Evolutionary conservation across 2,113 vertebrate species (phyloP).

Genomic region (Hydrochoerus hydrochaeris): DNA sequence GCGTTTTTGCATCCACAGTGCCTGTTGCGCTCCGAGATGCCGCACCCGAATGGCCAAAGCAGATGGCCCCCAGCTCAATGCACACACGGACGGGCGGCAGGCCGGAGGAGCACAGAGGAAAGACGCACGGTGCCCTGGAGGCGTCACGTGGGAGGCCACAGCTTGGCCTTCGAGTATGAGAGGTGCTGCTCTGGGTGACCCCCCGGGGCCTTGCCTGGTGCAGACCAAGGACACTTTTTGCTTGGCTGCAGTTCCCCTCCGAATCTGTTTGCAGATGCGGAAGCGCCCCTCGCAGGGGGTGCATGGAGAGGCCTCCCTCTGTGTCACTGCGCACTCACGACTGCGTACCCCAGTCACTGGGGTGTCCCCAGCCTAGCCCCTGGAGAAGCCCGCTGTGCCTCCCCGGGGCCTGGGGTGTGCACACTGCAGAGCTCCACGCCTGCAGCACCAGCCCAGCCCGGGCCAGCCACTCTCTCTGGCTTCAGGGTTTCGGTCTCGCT

Average conservation of each 20-base stretch:
- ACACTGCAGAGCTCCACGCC: background rate
- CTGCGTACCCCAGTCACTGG: background rate
- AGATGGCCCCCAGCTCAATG: background rate
- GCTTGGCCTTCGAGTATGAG: background rate
- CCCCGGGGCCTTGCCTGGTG: background rate
- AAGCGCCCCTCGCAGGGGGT: background rate
- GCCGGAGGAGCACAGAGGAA: background rate
- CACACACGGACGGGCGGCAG: background rate
- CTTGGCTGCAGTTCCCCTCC: background rate
- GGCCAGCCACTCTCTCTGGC: background rate
- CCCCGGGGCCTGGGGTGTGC: background rate
- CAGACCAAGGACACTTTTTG: background rate
- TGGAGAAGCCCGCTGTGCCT: background rate
- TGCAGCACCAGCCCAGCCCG: no score
- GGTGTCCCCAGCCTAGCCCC: accelerated
- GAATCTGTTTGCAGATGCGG: background rate
- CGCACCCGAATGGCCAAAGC: background rate
- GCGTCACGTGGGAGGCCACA: no score
- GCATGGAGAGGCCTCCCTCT: background rate
- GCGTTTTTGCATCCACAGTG: conserved; percentile 15
- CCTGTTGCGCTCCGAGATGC: background rate
- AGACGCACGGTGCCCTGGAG: background rate
- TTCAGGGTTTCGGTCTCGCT: background rate
- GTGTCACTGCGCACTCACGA: background rate
- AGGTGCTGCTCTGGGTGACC: no score